Evolutionary conservation across 2,113 vertebrate species (phyloP).

Genomic region (Formicarius rufipectus): DNA sequence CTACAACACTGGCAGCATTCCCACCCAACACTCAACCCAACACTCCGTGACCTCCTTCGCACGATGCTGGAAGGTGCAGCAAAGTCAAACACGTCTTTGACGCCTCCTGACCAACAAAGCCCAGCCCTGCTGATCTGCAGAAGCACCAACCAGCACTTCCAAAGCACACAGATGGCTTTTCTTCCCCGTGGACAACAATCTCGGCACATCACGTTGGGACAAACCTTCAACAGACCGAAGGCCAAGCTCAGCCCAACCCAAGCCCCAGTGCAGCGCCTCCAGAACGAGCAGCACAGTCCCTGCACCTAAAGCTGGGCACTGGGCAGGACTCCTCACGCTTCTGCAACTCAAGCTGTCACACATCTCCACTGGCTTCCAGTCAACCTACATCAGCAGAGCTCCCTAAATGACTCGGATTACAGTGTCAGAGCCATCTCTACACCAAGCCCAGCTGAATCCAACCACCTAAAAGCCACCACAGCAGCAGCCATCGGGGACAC

Average conservation of each 20-base stretch:
- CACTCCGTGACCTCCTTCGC: not conserved
- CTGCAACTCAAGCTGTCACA: not conserved
- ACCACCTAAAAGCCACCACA: not conserved
- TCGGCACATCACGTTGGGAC: not conserved
- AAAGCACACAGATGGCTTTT: not conserved
- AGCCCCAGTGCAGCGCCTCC: fast-evolving
- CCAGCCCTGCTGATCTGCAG: not conserved
- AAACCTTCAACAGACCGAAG: fast-evolving
- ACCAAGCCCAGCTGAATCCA: not conserved
- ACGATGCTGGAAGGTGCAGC: not conserved
- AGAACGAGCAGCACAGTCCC: fast-evolving
- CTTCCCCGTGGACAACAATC: not conserved
- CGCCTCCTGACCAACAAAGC: not conserved
- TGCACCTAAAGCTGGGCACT: fast-evolving
- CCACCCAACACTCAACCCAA: not conserved
- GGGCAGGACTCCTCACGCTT: fast-evolving
- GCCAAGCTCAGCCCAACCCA: not conserved
- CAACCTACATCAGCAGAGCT: not conserved
- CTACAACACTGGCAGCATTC: not conserved
- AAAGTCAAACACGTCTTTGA: fast-evolving
- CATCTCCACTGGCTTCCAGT: not conserved
- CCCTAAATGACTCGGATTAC: not conserved
- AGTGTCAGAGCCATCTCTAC: not conserved
- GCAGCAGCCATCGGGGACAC: not conserved
- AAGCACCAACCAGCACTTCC: fast-evolving